Evolutionary conservation across 1,140 invertebrate species (phyloP), one percentile per base, ranked within the genome.

Genomic region (Ceratina australensis): DNA sequence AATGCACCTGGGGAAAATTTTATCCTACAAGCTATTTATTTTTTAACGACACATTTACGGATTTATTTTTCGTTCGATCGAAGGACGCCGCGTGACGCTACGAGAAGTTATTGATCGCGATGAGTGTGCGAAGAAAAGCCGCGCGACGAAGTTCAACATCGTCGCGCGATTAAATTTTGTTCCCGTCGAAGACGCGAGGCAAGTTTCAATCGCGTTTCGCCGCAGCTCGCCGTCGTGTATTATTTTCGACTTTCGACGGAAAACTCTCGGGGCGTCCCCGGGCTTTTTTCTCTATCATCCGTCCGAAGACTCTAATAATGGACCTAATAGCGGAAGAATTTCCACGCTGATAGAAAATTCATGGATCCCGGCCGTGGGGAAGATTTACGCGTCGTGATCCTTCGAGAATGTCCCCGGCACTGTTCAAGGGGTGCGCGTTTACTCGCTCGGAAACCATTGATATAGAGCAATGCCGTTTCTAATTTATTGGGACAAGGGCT

Each of bases 271-370:
- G 33, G 10, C 28, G 7, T 28, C 8, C 12, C 47, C 13, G 26
- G 50, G 26, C 49, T 60, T 71, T 69, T 42, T 61, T 50, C 66
- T 42, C 42, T 42, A 50, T 77, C 74, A 47, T 60, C 74, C n/a
- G 5, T 22, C 26, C 33, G 26, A 22, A 61, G 26, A 33, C 47
- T 54, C 74, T 71, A 77, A 77, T 71, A 71, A 61, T 52, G 28
- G 57, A 47, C 33, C 66, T 71, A 77, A 71, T 50, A 54, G 57
- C 66, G 22, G 56, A 61, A 77, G 67, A 77, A 77, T 77, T 60
- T 71, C 28, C 49, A 15, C 16, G 66, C 22, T 71, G 74, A 77
- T 71, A 71, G 74, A 71, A 77, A 77, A 77, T 69, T 77, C 67
- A 71, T 60, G 67, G 66, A 26, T 71, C 24, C 24, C 7, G 64